Evolutionary conservation across 2,113 vertebrate species (phyloP).

Genomic region (Taxidea taxus): DNA sequence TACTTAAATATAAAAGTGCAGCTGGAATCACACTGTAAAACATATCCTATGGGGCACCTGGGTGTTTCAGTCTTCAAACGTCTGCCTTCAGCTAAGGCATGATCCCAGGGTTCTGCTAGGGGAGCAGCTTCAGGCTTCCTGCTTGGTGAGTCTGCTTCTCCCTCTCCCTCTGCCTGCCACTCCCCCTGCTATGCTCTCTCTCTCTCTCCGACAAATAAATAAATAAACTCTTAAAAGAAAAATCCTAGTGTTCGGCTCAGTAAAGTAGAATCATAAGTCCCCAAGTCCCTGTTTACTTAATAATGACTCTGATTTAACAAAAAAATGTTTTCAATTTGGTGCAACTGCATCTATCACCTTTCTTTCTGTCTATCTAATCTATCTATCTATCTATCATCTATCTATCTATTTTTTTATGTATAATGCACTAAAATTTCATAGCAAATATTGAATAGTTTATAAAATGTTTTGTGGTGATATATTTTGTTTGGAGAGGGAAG

Average conservation of each 20-base stretch:
- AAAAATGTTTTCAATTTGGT: background rate
- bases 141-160: too few relatives aligned
- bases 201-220: too few relatives aligned
- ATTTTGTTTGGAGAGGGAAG: background rate
- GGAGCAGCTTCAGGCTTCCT: too few relatives aligned
- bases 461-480: background rate
- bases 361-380: background rate
- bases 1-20: background rate
- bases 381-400: too few relatives aligned
- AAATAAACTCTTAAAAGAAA: too few relatives aligned
- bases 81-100: too few relatives aligned
- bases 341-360: background rate
- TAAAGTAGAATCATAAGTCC: background rate
- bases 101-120: too few relatives aligned
- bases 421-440: background rate
- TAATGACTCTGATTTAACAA: background rate
- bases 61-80: too few relatives aligned
- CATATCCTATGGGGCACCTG: background rate
- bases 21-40: background rate
- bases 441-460: background rate
- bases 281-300: background rate
- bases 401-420: background rate
- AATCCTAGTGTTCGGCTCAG: background rate
- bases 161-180: too few relatives aligned
- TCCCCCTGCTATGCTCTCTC: too few relatives aligned